Conservation (phyloP, 1,140 invertebrate genomes). For the Manduca sexta region DNA sequence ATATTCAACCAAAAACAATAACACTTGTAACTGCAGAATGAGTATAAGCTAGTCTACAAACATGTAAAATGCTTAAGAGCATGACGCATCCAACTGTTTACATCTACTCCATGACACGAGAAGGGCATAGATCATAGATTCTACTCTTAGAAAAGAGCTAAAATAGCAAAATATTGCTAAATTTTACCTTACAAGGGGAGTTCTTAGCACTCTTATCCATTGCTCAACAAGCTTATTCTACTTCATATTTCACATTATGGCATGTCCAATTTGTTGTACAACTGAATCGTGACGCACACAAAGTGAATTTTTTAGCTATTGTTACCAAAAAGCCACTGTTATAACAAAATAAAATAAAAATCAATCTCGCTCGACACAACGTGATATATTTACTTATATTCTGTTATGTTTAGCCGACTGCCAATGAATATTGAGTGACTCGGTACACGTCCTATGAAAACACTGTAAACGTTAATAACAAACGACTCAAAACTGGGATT, state of each 20-base stretch:
- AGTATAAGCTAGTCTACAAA: no score
- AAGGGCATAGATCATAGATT: neutral
- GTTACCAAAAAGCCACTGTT: constrained; percentile 65
- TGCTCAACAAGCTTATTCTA: constrained; percentile 50
- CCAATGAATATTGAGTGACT: constrained; percentile 13
- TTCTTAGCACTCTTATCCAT: constrained; percentile 66
- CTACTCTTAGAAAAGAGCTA: constrained; percentile 13
- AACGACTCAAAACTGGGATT: constrained; percentile 11
- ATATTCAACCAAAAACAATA: neutral
- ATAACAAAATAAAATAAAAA: constrained; percentile 64
- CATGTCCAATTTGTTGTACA: constrained; percentile 43
- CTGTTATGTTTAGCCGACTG: constrained; percentile 13
- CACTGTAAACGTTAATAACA: neutral
- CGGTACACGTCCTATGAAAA: neutral
- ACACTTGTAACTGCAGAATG: constrained; percentile 2
- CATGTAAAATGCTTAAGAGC: no score
- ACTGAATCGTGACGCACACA: constrained; percentile 53
- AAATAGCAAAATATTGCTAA: constrained; percentile 23
- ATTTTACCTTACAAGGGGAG: constrained; percentile 68
- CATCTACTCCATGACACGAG: no score
- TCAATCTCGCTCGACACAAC: constrained; percentile 48
- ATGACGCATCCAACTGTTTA: no score
- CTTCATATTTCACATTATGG: constrained; percentile 60
- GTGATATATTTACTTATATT: constrained; percentile 44
- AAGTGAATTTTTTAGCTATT: constrained; percentile 62